These are phyloP conservation scores for Ctenodactylus gundi DNA, from an alignment of 2,113 vertebrate genomes.

Conservation along the genomic window DNA sequence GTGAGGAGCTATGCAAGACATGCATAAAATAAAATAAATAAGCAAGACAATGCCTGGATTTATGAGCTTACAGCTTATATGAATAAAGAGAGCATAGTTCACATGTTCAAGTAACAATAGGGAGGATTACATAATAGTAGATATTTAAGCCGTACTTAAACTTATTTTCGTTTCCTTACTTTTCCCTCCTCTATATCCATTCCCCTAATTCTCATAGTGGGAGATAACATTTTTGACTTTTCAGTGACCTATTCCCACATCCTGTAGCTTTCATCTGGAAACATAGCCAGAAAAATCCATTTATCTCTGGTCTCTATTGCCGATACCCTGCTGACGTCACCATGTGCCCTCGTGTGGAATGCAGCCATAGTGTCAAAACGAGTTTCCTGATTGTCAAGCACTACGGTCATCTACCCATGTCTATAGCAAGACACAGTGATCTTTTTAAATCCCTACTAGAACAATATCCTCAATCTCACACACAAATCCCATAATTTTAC, in stretches of 20 bases:
- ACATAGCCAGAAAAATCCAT: neutral
- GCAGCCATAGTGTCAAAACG: neutral
- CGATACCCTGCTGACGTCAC: neutral
- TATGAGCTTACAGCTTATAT: neutral
- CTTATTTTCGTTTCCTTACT: neutral
- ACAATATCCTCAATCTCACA: neutral
- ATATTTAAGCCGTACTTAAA: neutral
- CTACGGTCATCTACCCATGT: neutral
- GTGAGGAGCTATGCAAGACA: neutral
- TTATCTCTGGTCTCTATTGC: neutral
- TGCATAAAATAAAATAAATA: slow-evolving; percentile 6
- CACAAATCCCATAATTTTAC: neutral
- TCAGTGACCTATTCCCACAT: neutral
- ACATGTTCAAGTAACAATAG: neutral
- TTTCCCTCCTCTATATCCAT: neutral
- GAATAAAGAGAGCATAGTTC: neutral
- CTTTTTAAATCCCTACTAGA: neutral
- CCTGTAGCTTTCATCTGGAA: neutral
- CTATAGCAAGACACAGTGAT: neutral
- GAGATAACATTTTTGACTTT: neutral
- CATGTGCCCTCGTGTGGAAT: neutral
- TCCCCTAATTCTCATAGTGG: neutral
- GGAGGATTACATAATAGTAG: neutral
- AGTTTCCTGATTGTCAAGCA: neutral
- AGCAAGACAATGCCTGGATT: neutral